A percentile compares a stretch with the other conserved stretches of the same genome.
Evolutionary conservation across 2,113 vertebrate genomes (phyloP).

Genomic region (Epinephelus cyanopodus): DNA sequence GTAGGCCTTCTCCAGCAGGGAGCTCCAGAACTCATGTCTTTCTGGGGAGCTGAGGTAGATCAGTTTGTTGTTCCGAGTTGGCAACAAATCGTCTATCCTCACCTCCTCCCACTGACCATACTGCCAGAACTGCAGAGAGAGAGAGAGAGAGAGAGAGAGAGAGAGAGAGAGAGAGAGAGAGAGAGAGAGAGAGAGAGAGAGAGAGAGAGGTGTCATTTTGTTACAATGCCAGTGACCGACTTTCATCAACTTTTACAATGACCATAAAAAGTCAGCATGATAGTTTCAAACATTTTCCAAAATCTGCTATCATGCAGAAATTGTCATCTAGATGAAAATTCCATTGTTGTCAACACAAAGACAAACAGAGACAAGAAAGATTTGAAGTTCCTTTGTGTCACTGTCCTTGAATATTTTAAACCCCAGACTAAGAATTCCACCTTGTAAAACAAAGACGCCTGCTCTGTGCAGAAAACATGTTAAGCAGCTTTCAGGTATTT

Average conservation of each 20-base stretch:
- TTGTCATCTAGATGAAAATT: not conserved
- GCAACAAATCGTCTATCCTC: constrained; percentile 81
- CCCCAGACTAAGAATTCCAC: no score
- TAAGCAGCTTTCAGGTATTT: not conserved
- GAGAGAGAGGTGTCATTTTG: not conserved
- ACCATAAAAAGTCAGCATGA: not conserved
- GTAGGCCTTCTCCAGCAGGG: constrained; percentile 86
- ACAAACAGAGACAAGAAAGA: not conserved
- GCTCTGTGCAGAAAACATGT: not conserved
- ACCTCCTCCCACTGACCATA: constrained; percentile 84
- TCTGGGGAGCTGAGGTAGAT: constrained; percentile 78
- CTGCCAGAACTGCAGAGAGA: constrained; percentile 82
- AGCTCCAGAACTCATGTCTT: constrained; percentile 83
- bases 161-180: no score
- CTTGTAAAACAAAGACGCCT: no score
- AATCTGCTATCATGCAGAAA: not conserved
- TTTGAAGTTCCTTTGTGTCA: not conserved
- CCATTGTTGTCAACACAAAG: not conserved
- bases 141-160: no score
- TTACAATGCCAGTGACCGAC: not conserved
- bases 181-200: not conserved
- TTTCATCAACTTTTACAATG: not conserved
- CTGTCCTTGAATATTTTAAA: not conserved
- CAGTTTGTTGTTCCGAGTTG: constrained; percentile 68
- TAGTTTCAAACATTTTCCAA: not conserved